These are phyloP conservation scores for Cryptus viduatorius DNA, from an alignment of 2,888 invertebrate genomes.

Conservation along the genomic window DNA sequence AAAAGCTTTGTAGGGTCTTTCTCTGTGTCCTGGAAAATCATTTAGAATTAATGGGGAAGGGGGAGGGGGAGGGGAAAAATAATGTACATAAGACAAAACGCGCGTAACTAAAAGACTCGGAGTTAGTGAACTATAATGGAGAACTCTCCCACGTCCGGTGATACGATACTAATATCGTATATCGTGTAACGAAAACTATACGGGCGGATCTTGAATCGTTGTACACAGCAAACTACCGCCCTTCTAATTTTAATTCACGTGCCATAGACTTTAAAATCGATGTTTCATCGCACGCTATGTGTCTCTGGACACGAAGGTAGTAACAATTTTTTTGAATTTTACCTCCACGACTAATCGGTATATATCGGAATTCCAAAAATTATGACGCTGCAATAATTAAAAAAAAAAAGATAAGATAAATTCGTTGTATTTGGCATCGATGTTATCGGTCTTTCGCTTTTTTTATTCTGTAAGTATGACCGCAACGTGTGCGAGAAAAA, in stretches of 20 bases:
- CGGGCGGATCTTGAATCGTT: background rate
- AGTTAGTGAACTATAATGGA: background rate
- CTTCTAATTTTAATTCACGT: background rate
- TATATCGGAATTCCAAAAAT: background rate
- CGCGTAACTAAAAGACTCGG: background rate
- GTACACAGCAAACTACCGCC: background rate
- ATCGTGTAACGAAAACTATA: slow-evolving; percentile 17
- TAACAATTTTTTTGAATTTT: background rate
- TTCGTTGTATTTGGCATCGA: background rate
- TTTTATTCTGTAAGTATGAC: background rate
- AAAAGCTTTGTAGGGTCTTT: slow-evolving; percentile 29
- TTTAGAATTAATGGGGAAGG: background rate
- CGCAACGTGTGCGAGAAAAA: background rate
- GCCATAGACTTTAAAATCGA: background rate
- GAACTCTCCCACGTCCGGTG: background rate
- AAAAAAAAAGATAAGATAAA: background rate
- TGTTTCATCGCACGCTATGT: slow-evolving; percentile 1
- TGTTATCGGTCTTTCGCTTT: no score
- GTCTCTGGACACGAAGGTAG: background rate
- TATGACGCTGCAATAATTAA: background rate
- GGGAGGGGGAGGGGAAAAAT: background rate
- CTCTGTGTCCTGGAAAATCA: slow-evolving; percentile 24
- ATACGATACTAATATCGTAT: slow-evolving; percentile 10
- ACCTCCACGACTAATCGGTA: background rate
- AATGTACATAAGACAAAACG: slow-evolving; percentile 2